Evolutionary conservation across 2,797 vertebrate species (phyloP).

Genomic region (Knipowitschia caucasica): DNA sequence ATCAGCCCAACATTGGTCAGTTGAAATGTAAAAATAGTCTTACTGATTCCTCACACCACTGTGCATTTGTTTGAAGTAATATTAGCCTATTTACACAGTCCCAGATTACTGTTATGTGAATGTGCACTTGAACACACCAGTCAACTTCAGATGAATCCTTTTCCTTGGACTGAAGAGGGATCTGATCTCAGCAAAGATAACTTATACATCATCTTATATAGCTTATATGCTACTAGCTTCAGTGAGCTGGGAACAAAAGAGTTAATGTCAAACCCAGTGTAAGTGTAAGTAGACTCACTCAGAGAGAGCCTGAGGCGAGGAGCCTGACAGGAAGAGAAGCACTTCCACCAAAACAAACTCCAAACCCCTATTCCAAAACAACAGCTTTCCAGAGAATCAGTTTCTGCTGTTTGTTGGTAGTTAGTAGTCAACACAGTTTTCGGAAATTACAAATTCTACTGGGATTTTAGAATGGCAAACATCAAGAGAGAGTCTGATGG

Average conservation of each 20-base stretch:
- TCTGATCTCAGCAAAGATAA: too few relatives aligned
- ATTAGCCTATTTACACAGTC: too few relatives aligned
- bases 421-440: slow-evolving; percentile 54
- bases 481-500: slow-evolving; percentile 41
- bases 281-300: slow-evolving; percentile 32
- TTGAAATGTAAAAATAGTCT: too few relatives aligned
- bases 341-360: slow-evolving; percentile 73
- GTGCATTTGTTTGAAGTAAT: too few relatives aligned
- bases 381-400: slow-evolving; percentile 67
- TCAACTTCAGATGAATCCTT: too few relatives aligned
- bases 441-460: slow-evolving; percentile 43
- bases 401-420: slow-evolving; percentile 66
- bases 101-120: too few relatives aligned
- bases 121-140: too few relatives aligned
- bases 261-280: slow-evolving; percentile 4
- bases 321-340: slow-evolving; percentile 63
- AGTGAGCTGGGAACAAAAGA: background rate
- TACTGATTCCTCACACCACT: too few relatives aligned
- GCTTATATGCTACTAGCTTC: too few relatives aligned
- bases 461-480: slow-evolving; percentile 17
- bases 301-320: slow-evolving; percentile 33
- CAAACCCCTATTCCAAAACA: slow-evolving; percentile 60
- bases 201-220: too few relatives aligned
- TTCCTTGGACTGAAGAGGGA: too few relatives aligned
- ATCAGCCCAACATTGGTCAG: too few relatives aligned